Conservation (phyloP, 2,797 vertebrate species). For the Mus caroli region DNA sequence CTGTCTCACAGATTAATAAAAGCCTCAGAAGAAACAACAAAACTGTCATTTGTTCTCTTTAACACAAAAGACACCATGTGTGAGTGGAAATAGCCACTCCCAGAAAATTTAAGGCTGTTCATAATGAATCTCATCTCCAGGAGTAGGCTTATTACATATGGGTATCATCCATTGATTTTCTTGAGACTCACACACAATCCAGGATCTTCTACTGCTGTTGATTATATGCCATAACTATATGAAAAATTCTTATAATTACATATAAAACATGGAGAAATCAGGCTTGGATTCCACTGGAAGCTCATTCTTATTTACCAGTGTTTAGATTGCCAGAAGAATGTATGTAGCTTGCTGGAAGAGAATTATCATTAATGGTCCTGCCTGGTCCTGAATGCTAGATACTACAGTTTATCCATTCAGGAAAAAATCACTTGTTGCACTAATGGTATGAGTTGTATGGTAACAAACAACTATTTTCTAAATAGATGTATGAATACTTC, state of each 20-base stretch:
- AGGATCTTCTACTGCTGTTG: background rate
- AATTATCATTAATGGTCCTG: background rate
- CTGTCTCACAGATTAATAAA: background rate
- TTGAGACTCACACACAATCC: background rate
- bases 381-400: background rate
- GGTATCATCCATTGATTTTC: background rate
- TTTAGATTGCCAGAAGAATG: background rate
- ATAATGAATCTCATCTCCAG: background rate
- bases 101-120: background rate
- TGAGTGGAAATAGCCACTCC: background rate
- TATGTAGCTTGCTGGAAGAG: background rate
- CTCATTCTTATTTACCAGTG: too few relatives aligned
- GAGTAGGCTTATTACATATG: background rate
- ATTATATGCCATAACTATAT: background rate
- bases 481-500: too few relatives aligned
- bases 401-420: background rate
- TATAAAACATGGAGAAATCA: background rate
- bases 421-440: background rate
- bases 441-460: background rate
- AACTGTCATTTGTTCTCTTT: background rate
- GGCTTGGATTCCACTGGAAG: background rate
- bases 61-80: too few relatives aligned
- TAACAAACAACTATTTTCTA: background rate
- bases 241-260: background rate
- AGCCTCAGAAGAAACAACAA: background rate